Percentiles rank a stretch among this genome's conserved stretches.
phyloP scores from a whole-genome alignment of 1,140 invertebrate genomes.

The Mylabris phalerata region DNA sequence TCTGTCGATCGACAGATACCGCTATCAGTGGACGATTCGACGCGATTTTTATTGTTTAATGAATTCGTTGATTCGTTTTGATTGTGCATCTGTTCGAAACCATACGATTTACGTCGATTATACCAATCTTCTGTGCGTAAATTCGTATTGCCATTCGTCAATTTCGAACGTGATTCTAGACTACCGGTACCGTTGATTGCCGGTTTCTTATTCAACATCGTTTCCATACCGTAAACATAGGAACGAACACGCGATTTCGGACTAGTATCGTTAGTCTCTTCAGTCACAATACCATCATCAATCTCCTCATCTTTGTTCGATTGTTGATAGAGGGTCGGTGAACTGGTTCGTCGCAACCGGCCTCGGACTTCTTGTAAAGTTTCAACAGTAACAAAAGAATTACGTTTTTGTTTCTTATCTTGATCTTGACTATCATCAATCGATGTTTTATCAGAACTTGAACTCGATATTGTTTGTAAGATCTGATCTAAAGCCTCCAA shows the following conservation, averaged over 20 bases:
- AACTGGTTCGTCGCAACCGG: slow-evolving; percentile 45
- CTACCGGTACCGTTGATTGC: slow-evolving; percentile 48
- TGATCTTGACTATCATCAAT: slow-evolving; percentile 41
- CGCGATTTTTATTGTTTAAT: slow-evolving; percentile 43
- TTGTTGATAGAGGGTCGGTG: slow-evolving; percentile 40
- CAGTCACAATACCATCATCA: slow-evolving; percentile 45
- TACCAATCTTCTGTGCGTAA: slow-evolving; percentile 55
- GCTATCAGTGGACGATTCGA: slow-evolving; percentile 64
- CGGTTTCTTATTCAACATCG: slow-evolving; percentile 35
- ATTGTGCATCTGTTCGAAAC: slow-evolving; percentile 59
- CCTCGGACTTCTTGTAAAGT: slow-evolving; percentile 51
- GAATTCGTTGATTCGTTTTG: slow-evolving; percentile 42
- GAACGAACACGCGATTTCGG: slow-evolving; percentile 37
- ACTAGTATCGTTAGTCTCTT: slow-evolving; percentile 26
- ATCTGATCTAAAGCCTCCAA: slow-evolving; percentile 45
- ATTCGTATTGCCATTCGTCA: slow-evolving; percentile 42
- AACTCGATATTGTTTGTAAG: slow-evolving; percentile 39
- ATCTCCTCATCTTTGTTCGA: slow-evolving; percentile 33
- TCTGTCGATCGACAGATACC: slow-evolving; percentile 63
- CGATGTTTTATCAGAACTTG: slow-evolving; percentile 38
- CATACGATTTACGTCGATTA: slow-evolving; percentile 62
- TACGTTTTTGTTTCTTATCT: slow-evolving; percentile 42
- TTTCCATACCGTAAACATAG: slow-evolving; percentile 44
- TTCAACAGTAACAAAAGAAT: slow-evolving; percentile 51
- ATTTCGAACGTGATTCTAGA: slow-evolving; percentile 47